A percentile compares a stretch with the other conserved stretches of the same genome.
Conservation (phyloP, 2,113 vertebrate genomes). For the Egretta garzetta region DNA sequence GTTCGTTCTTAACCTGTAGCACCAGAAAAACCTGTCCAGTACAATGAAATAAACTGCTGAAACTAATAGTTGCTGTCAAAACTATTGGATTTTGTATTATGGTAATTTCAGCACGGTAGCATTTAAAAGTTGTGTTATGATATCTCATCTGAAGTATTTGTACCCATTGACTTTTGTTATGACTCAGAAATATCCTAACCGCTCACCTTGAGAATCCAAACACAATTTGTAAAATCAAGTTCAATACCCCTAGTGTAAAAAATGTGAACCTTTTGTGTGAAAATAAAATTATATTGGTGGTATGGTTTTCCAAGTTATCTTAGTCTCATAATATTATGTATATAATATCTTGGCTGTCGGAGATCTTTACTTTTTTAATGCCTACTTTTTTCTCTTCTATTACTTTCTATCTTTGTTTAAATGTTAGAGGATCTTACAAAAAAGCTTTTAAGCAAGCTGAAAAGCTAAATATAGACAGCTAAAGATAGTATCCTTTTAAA, state of each 20-base stretch:
- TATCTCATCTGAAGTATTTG: neutral
- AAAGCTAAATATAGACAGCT: constrained; percentile 54
- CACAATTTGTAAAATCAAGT: neutral
- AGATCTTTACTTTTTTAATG: neutral
- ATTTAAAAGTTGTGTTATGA: neutral
- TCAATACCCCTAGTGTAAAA: neutral
- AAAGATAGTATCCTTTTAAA: constrained; percentile 65
- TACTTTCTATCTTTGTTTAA: neutral
- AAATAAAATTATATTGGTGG: no score
- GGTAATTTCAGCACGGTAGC: neutral
- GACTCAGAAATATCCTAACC: neutral
- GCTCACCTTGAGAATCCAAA: neutral
- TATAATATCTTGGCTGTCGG: neutral
- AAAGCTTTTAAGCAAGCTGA: constrained; percentile 15
- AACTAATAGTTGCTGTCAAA: neutral
- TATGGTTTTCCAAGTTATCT: no score
- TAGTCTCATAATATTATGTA: neutral
- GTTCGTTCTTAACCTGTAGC: neutral
- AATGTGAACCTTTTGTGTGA: neutral
- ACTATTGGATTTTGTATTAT: constrained; percentile 9
- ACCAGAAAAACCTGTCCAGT: neutral
- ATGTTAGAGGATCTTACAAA: neutral
- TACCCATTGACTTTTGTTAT: constrained; percentile 9
- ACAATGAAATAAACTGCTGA: neutral
- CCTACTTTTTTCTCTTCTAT: neutral